A percentile compares a stretch with the other conserved stretches of the same genome.
Evolutionary conservation across 2,797 vertebrate genomes (phyloP).

Genomic region (Luscinia megarhynchos): DNA sequence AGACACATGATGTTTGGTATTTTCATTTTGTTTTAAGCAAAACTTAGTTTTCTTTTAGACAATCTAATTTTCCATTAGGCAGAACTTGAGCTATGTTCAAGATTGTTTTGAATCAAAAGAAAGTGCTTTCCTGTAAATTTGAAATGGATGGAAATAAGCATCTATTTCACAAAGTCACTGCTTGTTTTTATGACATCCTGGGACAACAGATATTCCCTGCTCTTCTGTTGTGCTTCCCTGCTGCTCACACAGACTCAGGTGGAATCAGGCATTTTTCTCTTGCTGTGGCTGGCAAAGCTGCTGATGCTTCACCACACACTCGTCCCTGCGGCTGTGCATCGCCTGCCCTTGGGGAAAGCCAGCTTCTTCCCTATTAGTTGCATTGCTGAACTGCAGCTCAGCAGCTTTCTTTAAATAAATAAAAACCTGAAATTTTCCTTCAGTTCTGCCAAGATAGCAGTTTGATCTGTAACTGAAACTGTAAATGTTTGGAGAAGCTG

Average conservation of each 20-base stretch:
- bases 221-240: neutral
- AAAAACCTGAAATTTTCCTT: neutral
- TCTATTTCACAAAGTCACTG: neutral
- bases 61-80: neutral
- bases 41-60: neutral
- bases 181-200: neutral
- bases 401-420: neutral
- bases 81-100: neutral
- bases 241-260: fast-evolving
- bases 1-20: neutral
- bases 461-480: neutral
- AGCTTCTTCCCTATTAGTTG: neutral
- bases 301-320: neutral
- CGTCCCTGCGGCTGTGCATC: fast-evolving
- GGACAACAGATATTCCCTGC: neutral
- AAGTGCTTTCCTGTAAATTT: neutral
- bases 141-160: neutral
- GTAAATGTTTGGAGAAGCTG: neutral
- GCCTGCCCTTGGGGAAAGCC: neutral
- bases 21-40: neutral
- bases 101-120: neutral
- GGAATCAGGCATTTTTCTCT: neutral
- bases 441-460: neutral
- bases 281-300: neutral
- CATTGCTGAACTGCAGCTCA: neutral